A percentile compares a stretch with the other conserved stretches of the same genome.
Evolutionary conservation across 2,888 invertebrate species (phyloP).

Genomic region (Charanyca ferruginea): DNA sequence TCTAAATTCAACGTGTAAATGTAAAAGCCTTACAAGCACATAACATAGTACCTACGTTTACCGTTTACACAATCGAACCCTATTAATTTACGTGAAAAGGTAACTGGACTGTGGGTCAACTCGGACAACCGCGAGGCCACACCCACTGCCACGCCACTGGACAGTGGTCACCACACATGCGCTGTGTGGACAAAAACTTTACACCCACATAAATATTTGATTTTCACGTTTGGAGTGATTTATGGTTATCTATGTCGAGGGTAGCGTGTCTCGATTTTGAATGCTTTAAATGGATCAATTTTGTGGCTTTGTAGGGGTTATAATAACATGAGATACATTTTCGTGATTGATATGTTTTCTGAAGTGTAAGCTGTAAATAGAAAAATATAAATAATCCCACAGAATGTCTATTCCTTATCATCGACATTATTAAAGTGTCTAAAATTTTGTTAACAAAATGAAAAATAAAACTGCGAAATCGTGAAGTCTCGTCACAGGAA

Average conservation of each 20-base stretch:
- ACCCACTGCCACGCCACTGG: conserved; percentile 84
- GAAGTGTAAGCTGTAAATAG: conserved; percentile 1
- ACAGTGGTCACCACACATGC: conserved; percentile 89
- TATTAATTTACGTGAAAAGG: conserved; percentile 77
- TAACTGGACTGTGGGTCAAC: conserved; percentile 70
- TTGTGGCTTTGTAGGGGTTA: conserved; percentile 21
- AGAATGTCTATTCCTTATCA: neutral
- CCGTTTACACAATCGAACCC: conserved; percentile 77
- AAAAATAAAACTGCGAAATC: neutral
- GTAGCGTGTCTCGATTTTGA: conserved; percentile 30
- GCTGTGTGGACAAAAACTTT: conserved; percentile 77
- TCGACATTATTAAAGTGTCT: neutral
- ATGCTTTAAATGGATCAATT: conserved; percentile 39
- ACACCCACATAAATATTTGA: conserved; percentile 77
- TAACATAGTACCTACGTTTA: conserved; percentile 34
- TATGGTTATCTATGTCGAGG: conserved; percentile 56
- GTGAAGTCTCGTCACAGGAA: neutral
- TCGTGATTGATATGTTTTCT: conserved; percentile 43
- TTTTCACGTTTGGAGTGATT: conserved; percentile 64
- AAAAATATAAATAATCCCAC: neutral
- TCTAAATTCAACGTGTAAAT: conserved; percentile 48
- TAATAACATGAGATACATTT: conserved; percentile 3
- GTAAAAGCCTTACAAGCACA: conserved; percentile 52
- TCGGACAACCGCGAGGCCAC: conserved; percentile 75
- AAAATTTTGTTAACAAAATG: neutral